phyloP scores from a whole-genome alignment of 2,888 invertebrate genomes.

The Creontiades dilutus region DNA sequence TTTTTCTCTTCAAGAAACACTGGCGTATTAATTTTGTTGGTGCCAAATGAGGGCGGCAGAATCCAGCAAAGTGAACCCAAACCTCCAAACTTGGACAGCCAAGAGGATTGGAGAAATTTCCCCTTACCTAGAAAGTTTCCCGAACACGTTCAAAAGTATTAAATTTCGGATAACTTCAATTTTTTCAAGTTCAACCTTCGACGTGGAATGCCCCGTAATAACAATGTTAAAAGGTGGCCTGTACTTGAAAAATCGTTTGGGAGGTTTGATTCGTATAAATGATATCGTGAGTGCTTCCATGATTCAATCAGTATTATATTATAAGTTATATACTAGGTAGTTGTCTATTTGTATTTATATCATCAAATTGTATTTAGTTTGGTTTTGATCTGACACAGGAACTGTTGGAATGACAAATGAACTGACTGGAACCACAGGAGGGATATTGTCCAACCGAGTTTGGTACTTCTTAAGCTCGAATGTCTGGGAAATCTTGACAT shows the following conservation, averaged over 20 bases:
- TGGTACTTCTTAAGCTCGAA: background rate
- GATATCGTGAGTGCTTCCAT: slow-evolving; percentile 64
- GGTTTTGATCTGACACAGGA: background rate
- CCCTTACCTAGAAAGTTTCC: too few relatives aligned
- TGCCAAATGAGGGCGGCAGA: too few relatives aligned
- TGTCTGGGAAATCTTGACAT: background rate
- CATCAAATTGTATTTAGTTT: background rate
- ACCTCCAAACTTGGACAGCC: too few relatives aligned
- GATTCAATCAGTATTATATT: slow-evolving; percentile 57
- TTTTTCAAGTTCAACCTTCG: too few relatives aligned
- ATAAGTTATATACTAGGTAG: slow-evolving; percentile 34
- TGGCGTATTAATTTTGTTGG: too few relatives aligned
- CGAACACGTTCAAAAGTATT: too few relatives aligned
- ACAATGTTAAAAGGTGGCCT: slow-evolving; percentile 13
- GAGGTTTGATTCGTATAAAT: slow-evolving; percentile 6
- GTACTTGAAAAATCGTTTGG: background rate
- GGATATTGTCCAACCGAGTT: background rate
- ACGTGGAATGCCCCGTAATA: too few relatives aligned
- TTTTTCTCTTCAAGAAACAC: too few relatives aligned
- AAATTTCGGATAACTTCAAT: too few relatives aligned
- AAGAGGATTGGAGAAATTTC: too few relatives aligned
- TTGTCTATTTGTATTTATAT: background rate
- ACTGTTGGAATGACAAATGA: slow-evolving; percentile 10
- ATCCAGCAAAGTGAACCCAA: too few relatives aligned
- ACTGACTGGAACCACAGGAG: background rate